phyloP scores from a whole-genome alignment of 2,113 vertebrate genomes.

The Lycaon pictus region DNA sequence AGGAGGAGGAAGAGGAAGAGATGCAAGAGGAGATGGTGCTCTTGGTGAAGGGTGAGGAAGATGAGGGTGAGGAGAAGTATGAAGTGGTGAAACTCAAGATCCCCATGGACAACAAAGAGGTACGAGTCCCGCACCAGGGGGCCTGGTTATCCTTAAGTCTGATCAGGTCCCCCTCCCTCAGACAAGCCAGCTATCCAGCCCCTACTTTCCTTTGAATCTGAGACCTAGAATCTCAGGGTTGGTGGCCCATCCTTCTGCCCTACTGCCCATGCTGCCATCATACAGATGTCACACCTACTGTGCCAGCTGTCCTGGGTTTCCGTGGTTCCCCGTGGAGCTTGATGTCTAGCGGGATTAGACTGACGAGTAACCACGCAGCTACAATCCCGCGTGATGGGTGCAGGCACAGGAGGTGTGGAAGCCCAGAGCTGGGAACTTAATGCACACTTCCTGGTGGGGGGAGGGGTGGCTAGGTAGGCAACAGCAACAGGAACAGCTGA shows the following conservation, averaged over 20 bases:
- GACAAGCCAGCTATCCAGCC: neutral
- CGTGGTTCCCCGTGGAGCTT: neutral
- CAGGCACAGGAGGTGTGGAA: neutral
- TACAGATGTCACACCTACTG: neutral
- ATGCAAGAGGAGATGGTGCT: constrained; percentile 84
- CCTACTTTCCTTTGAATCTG: neutral
- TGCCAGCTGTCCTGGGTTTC: neutral
- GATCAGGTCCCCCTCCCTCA: neutral
- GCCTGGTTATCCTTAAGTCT: neutral
- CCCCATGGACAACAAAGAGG: constrained; percentile 82
- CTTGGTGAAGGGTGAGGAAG: constrained; percentile 82
- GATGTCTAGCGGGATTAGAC: neutral
- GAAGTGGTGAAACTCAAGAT: constrained; percentile 84
- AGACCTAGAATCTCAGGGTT: neutral
- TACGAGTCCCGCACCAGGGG: constrained; percentile 57
- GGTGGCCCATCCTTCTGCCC: constrained; percentile 9
- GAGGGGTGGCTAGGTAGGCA: neutral
- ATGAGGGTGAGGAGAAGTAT: constrained; percentile 83
- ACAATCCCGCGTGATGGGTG: neutral
- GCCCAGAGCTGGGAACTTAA: neutral
- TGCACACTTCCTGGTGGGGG: neutral
- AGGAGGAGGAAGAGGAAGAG: constrained; percentile 81
- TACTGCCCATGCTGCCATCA: neutral
- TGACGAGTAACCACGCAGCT: neutral
- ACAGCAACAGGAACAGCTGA: neutral